Conservation (phyloP, 1,140 invertebrate genomes). For the roundworm (Caenorhabditis elegans) region WBcel235 BX284605.5:20846501-20847000, state of each 20-base stretch:
- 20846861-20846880: slow-evolving; percentile 28
- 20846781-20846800: slow-evolving; percentile 40
- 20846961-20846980: slow-evolving; percentile 77
- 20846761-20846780: slow-evolving; percentile 44
- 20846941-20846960: slow-evolving; percentile 82
- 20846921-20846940: slow-evolving; percentile 80
- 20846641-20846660: slow-evolving; percentile 37
- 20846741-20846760: slow-evolving; percentile 35
- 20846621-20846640: slow-evolving; percentile 23
- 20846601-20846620: slow-evolving; percentile 36
- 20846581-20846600: slow-evolving; percentile 45
- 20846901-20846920: slow-evolving; percentile 42
- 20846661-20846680: slow-evolving; percentile 39
- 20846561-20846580: slow-evolving; percentile 40
- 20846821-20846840: slow-evolving; percentile 39
- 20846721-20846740: slow-evolving; percentile 34
- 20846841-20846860: slow-evolving; percentile 42
- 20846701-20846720: slow-evolving; percentile 31
- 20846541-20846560: slow-evolving; percentile 31
- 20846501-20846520: slow-evolving; percentile 42
- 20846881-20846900: slow-evolving; percentile 33
- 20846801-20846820: slow-evolving; percentile 40
- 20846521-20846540: slow-evolving; percentile 45
- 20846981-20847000: slow-evolving; percentile 80
- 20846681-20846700: slow-evolving; percentile 37